A percentile compares a stretch with the other conserved stretches of the same genome.
These are phyloP conservation scores for Dermochelys coriacea DNA, from an alignment of 2,797 vertebrate genomes.

Conservation along the genomic window DNA sequence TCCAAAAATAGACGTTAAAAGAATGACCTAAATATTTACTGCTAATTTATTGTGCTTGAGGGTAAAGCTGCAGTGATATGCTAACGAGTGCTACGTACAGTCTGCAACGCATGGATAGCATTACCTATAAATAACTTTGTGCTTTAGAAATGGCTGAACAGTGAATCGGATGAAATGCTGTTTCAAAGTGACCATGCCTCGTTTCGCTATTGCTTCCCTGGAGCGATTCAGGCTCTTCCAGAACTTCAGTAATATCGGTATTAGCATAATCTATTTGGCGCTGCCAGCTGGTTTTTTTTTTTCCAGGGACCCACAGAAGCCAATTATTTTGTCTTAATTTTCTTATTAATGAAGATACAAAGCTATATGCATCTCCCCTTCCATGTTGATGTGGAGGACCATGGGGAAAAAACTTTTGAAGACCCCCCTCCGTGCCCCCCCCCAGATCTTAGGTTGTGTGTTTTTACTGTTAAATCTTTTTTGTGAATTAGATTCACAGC, in stretches of 20 bases:
- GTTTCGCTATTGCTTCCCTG: conserved; percentile 7
- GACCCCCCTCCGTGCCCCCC: neutral
- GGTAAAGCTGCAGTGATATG: neutral
- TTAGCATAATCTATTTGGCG: conserved; percentile 64
- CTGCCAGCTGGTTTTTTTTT: conserved; percentile 59
- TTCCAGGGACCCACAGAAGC: conserved; percentile 55
- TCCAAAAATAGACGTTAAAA: conserved; percentile 13
- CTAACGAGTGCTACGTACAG: neutral
- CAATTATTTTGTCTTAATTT: conserved; percentile 45
- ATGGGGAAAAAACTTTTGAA: neutral
- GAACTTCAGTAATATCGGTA: conserved; percentile 59
- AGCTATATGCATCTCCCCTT: neutral
- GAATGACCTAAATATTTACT: neutral
- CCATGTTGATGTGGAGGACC: neutral
- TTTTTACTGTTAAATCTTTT: conserved; percentile 51
- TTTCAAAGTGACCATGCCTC: conserved; percentile 27
- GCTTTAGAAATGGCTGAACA: neutral
- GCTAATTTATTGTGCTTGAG: neutral
- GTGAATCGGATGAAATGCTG: conserved; percentile 15
- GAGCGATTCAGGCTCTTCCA: conserved; percentile 34
- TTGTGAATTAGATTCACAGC: conserved; percentile 25
- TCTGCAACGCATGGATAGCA: neutral
- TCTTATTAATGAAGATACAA: conserved; percentile 67
- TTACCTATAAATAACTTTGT: neutral
- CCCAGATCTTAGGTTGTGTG: neutral